Evolutionary conservation across 2,113 vertebrate species (phyloP).

Genomic region (Natator depressus): DNA sequence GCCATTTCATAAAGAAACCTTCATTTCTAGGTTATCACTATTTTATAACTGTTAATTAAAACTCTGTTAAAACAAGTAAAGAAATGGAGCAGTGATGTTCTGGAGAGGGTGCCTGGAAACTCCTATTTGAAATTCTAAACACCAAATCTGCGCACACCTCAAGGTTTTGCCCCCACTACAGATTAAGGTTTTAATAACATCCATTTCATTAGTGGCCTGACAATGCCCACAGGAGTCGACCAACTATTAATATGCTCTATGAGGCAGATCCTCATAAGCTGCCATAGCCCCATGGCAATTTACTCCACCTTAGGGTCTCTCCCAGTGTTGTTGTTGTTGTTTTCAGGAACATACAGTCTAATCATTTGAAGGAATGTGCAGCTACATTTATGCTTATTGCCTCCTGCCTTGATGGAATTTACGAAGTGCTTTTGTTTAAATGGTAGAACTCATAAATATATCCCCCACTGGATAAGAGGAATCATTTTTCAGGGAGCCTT

Average conservation of each 20-base stretch:
- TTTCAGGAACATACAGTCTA: not conserved
- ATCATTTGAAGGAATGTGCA: not conserved
- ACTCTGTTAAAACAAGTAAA: fast-evolving
- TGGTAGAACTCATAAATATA: not conserved
- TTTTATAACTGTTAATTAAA: not conserved
- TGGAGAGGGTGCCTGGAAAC: fast-evolving
- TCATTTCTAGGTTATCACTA: fast-evolving
- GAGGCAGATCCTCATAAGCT: not conserved
- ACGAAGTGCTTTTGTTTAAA: not conserved
- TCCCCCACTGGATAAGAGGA: not conserved
- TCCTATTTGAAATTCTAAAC: not conserved
- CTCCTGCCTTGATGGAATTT: not conserved
- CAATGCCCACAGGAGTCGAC: fast-evolving
- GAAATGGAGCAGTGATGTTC: fast-evolving
- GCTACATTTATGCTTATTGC: not conserved
- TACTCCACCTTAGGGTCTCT: not conserved
- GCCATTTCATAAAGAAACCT: fast-evolving
- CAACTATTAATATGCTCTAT: not conserved
- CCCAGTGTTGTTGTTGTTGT: not conserved
- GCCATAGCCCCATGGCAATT: not conserved
- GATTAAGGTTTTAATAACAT: not conserved
- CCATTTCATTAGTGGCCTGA: not conserved
- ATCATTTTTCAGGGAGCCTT: not conserved
- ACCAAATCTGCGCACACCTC: not conserved
- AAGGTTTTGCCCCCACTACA: no score